Percentiles rank a stretch among this genome's conserved stretches.
Evolutionary conservation across 1,140 invertebrate species (phyloP).

Genomic region (Bombus consobrinus): DNA sequence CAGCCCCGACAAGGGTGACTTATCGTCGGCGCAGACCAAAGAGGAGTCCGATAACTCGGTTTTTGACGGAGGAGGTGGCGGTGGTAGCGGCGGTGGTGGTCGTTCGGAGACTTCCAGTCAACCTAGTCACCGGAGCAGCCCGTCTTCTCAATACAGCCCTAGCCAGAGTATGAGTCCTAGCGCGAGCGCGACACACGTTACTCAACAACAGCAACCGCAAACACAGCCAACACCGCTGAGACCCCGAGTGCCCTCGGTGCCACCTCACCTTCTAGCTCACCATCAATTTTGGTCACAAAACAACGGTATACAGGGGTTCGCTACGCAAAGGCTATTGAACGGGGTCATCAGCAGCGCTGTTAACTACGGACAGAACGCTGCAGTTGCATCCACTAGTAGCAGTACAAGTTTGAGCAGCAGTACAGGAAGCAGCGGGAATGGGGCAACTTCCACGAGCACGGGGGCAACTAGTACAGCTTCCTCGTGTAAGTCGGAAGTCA

Average conservation of each 20-base stretch:
- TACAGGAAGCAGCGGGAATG: conserved; percentile 60
- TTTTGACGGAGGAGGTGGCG: conserved; percentile 79
- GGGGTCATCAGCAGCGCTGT: conserved; percentile 81
- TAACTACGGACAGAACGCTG: conserved; percentile 79
- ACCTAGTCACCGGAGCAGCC: conserved; percentile 78
- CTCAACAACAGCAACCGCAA: conserved; percentile 66
- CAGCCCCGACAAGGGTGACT: conserved; percentile 75
- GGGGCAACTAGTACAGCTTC: conserved; percentile 54
- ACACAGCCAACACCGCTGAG: conserved; percentile 80
- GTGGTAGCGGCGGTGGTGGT: conserved; percentile 69
- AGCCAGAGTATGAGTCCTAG: conserved; percentile 76
- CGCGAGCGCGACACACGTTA: conserved; percentile 69
- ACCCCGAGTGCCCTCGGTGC: conserved; percentile 80
- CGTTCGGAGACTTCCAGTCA: conserved; percentile 71
- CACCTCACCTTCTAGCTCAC: conserved; percentile 80
- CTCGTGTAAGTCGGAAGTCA: conserved; percentile 72
- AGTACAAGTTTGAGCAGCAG: conserved; percentile 63
- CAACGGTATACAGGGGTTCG: conserved; percentile 83
- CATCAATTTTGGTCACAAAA: conserved; percentile 82
- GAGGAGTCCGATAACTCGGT: conserved; percentile 83
- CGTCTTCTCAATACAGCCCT: conserved; percentile 78
- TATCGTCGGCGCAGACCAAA: conserved; percentile 80
- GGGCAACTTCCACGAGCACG: conserved; percentile 43
- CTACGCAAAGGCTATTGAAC: conserved; percentile 81
- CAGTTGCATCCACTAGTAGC: conserved; percentile 60